A percentile compares a stretch with the other conserved stretches of the same genome.
Evolutionary conservation across 2,113 vertebrate species (phyloP).

Genomic region (Spizaetus ornatus): DNA sequence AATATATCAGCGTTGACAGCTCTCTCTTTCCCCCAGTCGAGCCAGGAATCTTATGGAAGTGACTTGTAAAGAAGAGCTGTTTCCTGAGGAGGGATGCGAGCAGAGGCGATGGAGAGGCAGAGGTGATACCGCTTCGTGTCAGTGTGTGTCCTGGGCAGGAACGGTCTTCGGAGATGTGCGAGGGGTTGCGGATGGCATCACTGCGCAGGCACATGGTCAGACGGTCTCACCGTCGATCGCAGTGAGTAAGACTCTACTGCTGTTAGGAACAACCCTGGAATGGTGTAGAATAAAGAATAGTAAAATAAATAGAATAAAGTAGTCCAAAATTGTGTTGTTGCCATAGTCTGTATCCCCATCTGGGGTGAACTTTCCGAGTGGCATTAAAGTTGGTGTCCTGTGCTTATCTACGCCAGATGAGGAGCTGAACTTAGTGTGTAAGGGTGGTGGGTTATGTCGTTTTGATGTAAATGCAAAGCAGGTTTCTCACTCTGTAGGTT

Average conservation of each 20-base stretch:
- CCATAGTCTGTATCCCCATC: neutral
- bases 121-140: neutral
- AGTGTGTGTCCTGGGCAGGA: neutral
- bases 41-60: constrained; percentile 20
- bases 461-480: neutral
- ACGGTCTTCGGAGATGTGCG: neutral
- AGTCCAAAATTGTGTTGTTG: neutral
- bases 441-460: neutral
- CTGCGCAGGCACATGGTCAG: neutral
- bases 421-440: neutral
- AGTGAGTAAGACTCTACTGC: neutral
- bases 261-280: neutral
- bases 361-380: neutral
- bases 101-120: neutral
- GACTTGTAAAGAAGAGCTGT: constrained; percentile 3
- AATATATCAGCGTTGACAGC: constrained; percentile 57
- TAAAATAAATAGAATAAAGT: neutral
- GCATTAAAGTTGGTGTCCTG: neutral
- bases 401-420: neutral
- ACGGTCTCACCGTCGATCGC: accelerated
- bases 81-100: neutral
- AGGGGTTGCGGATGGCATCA: neutral
- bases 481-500: neutral
- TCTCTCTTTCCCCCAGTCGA: constrained; percentile 7
- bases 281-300: neutral